Percentiles rank a stretch among this genome's conserved stretches.
Conservation (phyloP, 2,797 vertebrate species). For the Phoebastria nigripes region DNA sequence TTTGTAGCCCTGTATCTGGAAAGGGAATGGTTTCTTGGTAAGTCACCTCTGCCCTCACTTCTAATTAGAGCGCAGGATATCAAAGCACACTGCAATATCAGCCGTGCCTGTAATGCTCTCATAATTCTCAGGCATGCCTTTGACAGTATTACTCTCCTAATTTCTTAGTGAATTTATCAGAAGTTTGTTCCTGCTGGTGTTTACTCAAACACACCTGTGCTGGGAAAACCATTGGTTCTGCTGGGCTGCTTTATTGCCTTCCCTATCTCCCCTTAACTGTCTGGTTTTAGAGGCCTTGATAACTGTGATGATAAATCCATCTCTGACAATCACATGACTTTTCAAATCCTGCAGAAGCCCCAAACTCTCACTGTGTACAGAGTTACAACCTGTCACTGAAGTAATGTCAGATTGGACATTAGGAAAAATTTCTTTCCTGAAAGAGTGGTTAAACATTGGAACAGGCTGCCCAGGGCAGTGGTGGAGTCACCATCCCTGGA, state of each 20-base stretch:
- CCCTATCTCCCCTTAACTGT: background rate
- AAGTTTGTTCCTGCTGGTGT: background rate
- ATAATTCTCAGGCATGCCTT: background rate
- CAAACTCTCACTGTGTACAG: background rate
- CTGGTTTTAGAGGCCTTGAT: background rate
- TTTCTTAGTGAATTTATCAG: background rate
- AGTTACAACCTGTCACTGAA: background rate
- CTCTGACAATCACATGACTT: background rate
- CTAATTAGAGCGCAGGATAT: background rate
- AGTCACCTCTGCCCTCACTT: background rate
- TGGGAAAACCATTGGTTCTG: background rate
- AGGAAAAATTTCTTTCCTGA: no score
- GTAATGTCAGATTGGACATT: no score
- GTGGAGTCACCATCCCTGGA: no score
- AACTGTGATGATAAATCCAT: background rate
- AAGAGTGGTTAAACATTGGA: no score
- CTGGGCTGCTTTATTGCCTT: background rate
- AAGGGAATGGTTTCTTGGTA: background rate
- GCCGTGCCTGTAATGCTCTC: background rate
- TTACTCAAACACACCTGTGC: background rate
- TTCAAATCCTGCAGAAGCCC: background rate
- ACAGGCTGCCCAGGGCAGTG: no score
- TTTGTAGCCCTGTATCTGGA: background rate
- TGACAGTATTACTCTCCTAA: background rate
- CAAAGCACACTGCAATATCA: background rate